Evolutionary conservation across 1,140 invertebrate species (phyloP).

Genomic region (Magallana gigas): DNA sequence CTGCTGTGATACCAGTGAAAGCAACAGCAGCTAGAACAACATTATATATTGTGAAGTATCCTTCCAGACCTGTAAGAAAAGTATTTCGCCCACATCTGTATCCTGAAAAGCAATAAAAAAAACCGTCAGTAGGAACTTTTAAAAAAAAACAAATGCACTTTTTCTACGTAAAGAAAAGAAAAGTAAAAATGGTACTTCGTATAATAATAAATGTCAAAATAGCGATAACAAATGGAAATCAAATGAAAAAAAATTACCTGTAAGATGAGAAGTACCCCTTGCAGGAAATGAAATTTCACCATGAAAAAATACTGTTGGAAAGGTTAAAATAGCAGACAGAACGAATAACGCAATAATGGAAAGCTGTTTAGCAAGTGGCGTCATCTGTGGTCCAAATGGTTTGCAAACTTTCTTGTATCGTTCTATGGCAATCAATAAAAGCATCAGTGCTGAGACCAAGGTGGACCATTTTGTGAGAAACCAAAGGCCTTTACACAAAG

Average conservation of each 20-base stretch:
- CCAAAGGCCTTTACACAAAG: slow-evolving; percentile 50
- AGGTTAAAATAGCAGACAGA: not conserved
- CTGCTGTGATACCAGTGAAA: not conserved
- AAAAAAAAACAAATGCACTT: too few species aligned
- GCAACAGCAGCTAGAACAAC: not conserved
- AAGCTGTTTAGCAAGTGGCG: slow-evolving; percentile 11
- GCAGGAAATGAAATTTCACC: slow-evolving; percentile 32
- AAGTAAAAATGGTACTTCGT: too few species aligned
- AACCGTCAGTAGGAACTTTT: too few species aligned
- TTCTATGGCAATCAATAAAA: slow-evolving; percentile 51
- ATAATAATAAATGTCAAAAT: too few species aligned
- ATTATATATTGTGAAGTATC: slow-evolving; percentile 16
- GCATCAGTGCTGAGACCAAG: slow-evolving; percentile 33
- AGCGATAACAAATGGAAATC: too few species aligned
- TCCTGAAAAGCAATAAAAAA: not conserved
- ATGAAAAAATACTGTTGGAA: slow-evolving; percentile 44
- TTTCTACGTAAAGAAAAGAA: too few species aligned
- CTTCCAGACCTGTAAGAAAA: not conserved
- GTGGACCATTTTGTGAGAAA: slow-evolving; percentile 36
- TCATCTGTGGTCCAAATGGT: slow-evolving; percentile 45
- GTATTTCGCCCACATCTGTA: slow-evolving; percentile 22
- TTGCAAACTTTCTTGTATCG: slow-evolving; percentile 50
- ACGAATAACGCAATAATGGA: not conserved
- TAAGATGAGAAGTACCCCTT: not conserved
- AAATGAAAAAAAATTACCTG: not conserved